Conservation (phyloP, 1,140 invertebrate genomes). For the Calliphora vicina region DNA sequence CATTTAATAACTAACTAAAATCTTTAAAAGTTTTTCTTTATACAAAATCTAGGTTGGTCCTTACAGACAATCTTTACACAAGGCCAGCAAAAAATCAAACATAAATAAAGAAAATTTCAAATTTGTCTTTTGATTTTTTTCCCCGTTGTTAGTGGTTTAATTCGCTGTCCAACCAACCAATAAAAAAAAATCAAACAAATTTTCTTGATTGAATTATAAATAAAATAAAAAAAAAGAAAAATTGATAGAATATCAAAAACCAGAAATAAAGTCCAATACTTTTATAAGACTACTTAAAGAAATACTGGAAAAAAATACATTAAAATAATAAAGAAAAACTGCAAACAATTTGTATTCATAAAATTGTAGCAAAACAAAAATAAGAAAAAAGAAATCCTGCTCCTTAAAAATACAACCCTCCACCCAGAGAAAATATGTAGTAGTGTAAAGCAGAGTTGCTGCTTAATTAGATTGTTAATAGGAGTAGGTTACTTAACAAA, state of each 20-base stretch:
- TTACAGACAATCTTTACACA: no score
- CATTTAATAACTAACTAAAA: no score
- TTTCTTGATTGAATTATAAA: constrained; percentile 35
- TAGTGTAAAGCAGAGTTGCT: background rate
- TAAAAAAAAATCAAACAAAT: constrained; percentile 26
- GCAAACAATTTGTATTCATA: background rate
- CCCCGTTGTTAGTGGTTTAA: background rate
- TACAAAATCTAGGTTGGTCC: background rate
- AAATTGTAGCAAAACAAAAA: background rate
- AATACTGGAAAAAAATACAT: background rate
- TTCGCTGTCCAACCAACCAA: background rate
- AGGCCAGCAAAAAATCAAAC: background rate
- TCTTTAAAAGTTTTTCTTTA: no score
- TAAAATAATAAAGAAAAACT: background rate
- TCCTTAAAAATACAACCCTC: background rate
- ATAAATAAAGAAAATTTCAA: constrained; percentile 19
- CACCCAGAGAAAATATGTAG: background rate
- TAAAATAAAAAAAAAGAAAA: constrained; percentile 28
- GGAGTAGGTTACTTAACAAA: no score
- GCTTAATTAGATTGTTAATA: background rate
- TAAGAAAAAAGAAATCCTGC: background rate
- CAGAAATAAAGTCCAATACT: background rate
- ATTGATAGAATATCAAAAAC: background rate
- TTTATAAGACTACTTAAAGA: background rate
- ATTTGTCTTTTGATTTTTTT: constrained; percentile 7